A percentile compares a stretch with the other conserved stretches of the same genome.
Conservation (phyloP, 2,797 vertebrate genomes). For the Loris lydekkerianus region DNA sequence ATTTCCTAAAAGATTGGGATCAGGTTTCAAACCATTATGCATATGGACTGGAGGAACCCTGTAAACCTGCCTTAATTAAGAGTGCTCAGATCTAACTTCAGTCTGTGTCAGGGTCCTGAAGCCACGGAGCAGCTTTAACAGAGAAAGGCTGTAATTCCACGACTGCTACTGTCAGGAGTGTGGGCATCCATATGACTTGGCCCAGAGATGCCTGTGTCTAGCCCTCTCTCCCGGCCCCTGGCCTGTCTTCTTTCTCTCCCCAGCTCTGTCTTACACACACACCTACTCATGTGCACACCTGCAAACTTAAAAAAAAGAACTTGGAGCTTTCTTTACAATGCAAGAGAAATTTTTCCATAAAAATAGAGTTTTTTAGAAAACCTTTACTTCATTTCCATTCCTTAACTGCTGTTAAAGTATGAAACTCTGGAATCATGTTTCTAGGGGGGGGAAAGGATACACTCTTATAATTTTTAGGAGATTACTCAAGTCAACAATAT, state of each 20-base stretch:
- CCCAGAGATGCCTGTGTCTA: neutral
- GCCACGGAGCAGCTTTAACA: neutral
- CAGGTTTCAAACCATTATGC: neutral
- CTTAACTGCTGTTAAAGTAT: slow-evolving; percentile 29
- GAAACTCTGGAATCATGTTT: slow-evolving; percentile 61
- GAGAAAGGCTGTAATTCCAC: neutral
- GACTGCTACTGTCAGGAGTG: neutral
- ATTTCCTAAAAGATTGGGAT: neutral
- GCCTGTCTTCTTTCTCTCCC: neutral
- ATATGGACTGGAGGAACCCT: neutral
- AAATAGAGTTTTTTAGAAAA: slow-evolving; percentile 40
- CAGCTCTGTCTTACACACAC: neutral
- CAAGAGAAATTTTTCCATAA: slow-evolving; percentile 45
- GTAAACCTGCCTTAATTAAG: neutral
- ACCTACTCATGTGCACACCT: neutral
- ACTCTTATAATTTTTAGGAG: slow-evolving; percentile 28
- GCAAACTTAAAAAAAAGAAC: slow-evolving; percentile 8
- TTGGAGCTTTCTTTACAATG: neutral
- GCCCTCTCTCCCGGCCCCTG: neutral
- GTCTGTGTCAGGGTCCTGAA: neutral
- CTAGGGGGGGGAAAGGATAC: neutral
- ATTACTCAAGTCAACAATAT: slow-evolving; percentile 10
- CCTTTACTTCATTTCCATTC: slow-evolving; percentile 39
- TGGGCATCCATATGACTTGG: neutral
- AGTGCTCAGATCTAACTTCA: fast-evolving